Evolutionary conservation across 2,113 vertebrate species (phyloP).

Genomic region (Chascanopsetta lugubris): DNA sequence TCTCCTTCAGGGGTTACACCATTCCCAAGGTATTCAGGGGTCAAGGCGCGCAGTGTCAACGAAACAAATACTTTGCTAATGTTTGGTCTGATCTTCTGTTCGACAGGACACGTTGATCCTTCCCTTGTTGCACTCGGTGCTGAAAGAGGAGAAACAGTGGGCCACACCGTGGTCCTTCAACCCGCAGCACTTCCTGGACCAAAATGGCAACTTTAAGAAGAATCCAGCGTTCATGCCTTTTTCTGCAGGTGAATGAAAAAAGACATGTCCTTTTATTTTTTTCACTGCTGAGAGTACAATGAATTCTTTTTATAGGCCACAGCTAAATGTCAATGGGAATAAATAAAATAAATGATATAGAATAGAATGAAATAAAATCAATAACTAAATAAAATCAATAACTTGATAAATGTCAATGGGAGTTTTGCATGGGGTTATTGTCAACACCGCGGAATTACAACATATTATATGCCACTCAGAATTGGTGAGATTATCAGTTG

Average conservation of each 20-base stretch:
- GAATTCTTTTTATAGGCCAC: too few relatives aligned
- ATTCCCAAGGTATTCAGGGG: slow-evolving; percentile 77
- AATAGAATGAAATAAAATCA: too few relatives aligned
- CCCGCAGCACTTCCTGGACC: slow-evolving; percentile 66
- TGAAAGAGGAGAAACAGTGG: slow-evolving; percentile 64
- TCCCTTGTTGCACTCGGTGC: slow-evolving; percentile 65
- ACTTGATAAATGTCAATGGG: too few relatives aligned
- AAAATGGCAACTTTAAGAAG: slow-evolving; percentile 67
- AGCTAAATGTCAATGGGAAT: too few relatives aligned
- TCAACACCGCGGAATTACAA: too few relatives aligned
- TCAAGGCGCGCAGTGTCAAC: background rate
- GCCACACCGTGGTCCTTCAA: slow-evolving; percentile 51
- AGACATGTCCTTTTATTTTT: too few relatives aligned
- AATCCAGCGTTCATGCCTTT: slow-evolving; percentile 64
- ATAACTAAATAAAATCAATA: too few relatives aligned
- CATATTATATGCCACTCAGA: too few relatives aligned
- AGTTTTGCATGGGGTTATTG: too few relatives aligned
- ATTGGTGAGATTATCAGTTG: too few relatives aligned
- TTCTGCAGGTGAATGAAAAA: slow-evolving; percentile 63
- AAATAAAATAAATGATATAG: too few relatives aligned
- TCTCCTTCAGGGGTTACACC: slow-evolving; percentile 73
- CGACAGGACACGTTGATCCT: slow-evolving; percentile 49
- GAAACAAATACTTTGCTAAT: background rate
- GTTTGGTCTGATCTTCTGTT: background rate
- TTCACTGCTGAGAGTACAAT: too few relatives aligned